Evolutionary conservation across 2,888 invertebrate species (phyloP).

Genomic region (Leucania comma): DNA sequence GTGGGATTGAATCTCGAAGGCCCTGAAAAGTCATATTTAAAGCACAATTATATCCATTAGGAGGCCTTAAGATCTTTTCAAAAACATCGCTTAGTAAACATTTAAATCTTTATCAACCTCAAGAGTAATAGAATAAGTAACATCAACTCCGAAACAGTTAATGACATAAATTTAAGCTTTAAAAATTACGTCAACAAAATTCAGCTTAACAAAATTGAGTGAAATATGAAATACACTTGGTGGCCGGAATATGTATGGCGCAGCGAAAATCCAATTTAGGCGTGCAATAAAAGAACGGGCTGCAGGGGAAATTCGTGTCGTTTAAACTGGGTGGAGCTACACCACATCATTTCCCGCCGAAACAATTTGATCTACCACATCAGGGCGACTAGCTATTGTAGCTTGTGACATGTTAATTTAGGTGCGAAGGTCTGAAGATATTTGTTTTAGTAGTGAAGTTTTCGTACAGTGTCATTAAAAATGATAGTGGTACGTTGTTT

Average conservation of each 20-base stretch:
- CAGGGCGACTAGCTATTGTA: background rate
- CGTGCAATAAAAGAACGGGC: slow-evolving; percentile 80
- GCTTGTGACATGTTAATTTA: slow-evolving; percentile 40
- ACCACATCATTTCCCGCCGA: slow-evolving; percentile 53
- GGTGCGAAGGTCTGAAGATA: slow-evolving; percentile 6
- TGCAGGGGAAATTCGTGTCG: slow-evolving; percentile 66
- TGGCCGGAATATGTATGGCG: slow-evolving; percentile 71
- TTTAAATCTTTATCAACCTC: background rate
- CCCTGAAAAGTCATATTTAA: background rate
- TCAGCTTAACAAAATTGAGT: slow-evolving; percentile 70
- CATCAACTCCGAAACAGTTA: slow-evolving; percentile 35
- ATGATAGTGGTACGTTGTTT: background rate
- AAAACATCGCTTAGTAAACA: slow-evolving; percentile 13
- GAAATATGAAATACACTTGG: slow-evolving; percentile 75
- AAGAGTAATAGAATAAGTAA: slow-evolving; percentile 25
- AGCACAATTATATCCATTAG: slow-evolving; percentile 12
- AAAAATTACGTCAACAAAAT: slow-evolving; percentile 68
- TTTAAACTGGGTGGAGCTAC: slow-evolving; percentile 49
- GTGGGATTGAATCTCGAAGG: background rate
- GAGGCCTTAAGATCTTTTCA: background rate
- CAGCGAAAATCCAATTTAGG: slow-evolving; percentile 80
- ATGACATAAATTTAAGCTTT: slow-evolving; percentile 27
- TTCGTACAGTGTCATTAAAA: background rate
- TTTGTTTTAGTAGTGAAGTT: slow-evolving; percentile 8
- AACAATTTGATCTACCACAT: slow-evolving; percentile 51